Percentiles rank a stretch among this genome's conserved stretches.
phyloP scores from a whole-genome alignment of 2,113 vertebrate genomes.

The Halcyon senegalensis region DNA sequence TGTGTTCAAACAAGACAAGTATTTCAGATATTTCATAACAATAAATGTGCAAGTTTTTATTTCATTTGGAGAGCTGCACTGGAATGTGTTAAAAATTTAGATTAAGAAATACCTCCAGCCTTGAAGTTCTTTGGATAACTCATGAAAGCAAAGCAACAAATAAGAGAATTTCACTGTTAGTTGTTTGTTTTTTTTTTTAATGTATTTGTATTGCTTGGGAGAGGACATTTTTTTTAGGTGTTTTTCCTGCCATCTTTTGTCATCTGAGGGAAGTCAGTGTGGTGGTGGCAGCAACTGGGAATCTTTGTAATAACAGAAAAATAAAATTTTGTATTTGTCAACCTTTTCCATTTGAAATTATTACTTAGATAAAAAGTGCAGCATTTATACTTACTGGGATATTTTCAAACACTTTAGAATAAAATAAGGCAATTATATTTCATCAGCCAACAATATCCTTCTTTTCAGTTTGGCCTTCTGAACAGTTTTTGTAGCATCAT shows the following conservation, averaged over 20 bases:
- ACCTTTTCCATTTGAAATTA: background rate
- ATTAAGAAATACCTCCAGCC: background rate
- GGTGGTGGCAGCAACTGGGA: background rate
- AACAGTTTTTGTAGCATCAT: background rate
- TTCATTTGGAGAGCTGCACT: background rate
- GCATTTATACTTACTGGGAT: background rate
- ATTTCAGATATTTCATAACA: background rate
- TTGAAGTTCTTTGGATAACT: background rate
- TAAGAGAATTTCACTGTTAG: background rate
- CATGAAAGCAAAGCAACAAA: background rate
- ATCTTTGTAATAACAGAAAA: background rate
- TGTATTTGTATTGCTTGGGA: background rate
- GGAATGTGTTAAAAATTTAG: background rate
- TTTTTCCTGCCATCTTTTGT: background rate
- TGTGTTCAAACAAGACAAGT: background rate
- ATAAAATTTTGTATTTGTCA: background rate
- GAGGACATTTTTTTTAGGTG: background rate
- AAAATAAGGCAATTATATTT: conserved; percentile 2
- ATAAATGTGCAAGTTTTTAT: background rate
- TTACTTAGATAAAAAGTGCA: background rate
- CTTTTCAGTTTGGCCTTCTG: background rate
- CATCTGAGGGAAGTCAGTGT: background rate
- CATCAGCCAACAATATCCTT: background rate
- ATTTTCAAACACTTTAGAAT: background rate
- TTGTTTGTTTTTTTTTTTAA: too few relatives aligned